Conservation (phyloP, 2,888 invertebrate species). For the Thereva nobilitata region DNA sequence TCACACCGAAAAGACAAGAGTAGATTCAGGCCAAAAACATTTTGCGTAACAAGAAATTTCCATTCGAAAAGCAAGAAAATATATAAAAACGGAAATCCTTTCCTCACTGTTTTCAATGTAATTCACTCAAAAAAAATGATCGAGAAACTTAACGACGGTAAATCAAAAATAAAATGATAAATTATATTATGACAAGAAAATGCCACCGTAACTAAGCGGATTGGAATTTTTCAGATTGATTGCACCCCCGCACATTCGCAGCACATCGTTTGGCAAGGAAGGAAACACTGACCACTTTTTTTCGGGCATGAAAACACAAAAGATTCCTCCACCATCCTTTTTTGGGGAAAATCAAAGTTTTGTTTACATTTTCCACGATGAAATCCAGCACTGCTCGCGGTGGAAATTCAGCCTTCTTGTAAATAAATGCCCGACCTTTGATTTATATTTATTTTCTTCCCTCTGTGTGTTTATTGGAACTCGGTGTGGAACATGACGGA, state of each 20-base stretch:
- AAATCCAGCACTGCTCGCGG: neutral
- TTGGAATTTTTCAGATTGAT: slow-evolving; percentile 26
- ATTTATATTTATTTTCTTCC: slow-evolving; percentile 9
- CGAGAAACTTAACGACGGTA: neutral
- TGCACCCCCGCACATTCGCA: slow-evolving; percentile 23
- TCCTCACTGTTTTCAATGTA: too few species aligned
- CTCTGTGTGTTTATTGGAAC: slow-evolving; percentile 5
- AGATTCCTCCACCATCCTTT: too few species aligned
- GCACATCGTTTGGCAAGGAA: slow-evolving; percentile 5
- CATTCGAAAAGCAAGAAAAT: too few species aligned
- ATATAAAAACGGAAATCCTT: too few species aligned
- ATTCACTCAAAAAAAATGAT: too few species aligned
- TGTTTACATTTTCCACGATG: slow-evolving; percentile 36
- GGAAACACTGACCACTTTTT: slow-evolving; percentile 9
- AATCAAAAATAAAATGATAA: neutral
- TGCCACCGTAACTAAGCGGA: slow-evolving; percentile 15
- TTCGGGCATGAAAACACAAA: too few species aligned
- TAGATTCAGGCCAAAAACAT: too few species aligned
- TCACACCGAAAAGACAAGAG: too few species aligned
- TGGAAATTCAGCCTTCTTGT: too few species aligned
- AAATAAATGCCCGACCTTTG: too few species aligned
- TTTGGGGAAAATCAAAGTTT: neutral
- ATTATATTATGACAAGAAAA: neutral
- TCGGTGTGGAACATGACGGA: neutral
- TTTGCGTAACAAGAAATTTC: too few species aligned